Evolutionary conservation across 1,140 invertebrate genomes (phyloP), one percentile per base, ranked within the genome.

Genomic region (Ips nitidus): DNA sequence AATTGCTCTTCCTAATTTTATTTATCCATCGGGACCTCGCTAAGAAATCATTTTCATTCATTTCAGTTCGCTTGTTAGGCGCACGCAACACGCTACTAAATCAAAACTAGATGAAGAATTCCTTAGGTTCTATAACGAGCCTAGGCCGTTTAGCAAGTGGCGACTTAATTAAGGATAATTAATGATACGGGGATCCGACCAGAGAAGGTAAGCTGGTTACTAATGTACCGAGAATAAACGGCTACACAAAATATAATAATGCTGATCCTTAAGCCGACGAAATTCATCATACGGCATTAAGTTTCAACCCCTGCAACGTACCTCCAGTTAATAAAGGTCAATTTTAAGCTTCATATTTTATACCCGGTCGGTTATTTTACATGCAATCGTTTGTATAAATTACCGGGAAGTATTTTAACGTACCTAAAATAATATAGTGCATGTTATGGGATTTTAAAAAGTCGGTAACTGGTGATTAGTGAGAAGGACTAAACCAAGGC

Each of bases 1-100:
- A 58, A 57, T 66, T 58, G 58, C 55, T 66, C 40, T 22, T 43
- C 42, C 43, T 66, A 66, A 66, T 66, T 66, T 66, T 57, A 58
- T 66, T 66, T 56, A 57, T 66, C 55, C 64, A n/a, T 5, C n/a
- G 53, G 38, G 55, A 65, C 40, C 39, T 50, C 6, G n/a, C 42
- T 66, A 39, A 58, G 64, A 57, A 57, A 66, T 66, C 53, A 58
- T 57, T 58, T 66, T 56, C 42, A 41, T 40, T 52, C 3, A 22
- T 59, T 59, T 7, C 36, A 36, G 52, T 4, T 53, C 6, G 38
- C 40, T 36, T 58, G 56, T 58, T 40, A 55, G 5, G 36, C 6
- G n/a, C 52, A 55, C 52, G 37, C 52, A 38, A 55, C n/a, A 37
- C 6, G 37, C 7, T 37, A 37, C n/a, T 55, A 36, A 55, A 55